Percentiles rank a stretch among this genome's conserved stretches.
Evolutionary conservation across 2,797 vertebrate species (phyloP).

Genomic region (Pseudochaenichthys georgianus): DNA sequence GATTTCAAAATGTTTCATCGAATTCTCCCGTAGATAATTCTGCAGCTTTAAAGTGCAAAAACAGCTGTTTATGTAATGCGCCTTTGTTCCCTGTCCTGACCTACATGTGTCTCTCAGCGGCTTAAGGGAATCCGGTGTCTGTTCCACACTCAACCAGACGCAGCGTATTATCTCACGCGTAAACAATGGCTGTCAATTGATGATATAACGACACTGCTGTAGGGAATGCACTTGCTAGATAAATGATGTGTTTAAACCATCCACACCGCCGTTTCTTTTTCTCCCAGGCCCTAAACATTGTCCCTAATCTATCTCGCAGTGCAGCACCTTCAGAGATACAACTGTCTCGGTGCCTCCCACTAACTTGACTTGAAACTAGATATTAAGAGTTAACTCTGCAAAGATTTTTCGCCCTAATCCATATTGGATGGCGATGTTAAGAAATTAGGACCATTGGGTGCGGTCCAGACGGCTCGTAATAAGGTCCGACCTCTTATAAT

Average conservation of each 20-base stretch:
- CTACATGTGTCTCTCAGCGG: constrained; percentile 25
- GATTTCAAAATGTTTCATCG: neutral
- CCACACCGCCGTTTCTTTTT: neutral
- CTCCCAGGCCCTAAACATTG: too few relatives aligned
- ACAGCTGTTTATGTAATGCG: constrained; percentile 8
- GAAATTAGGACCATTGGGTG: too few relatives aligned
- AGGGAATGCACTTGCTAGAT: constrained; percentile 2
- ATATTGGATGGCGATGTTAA: too few relatives aligned
- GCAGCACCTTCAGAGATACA: neutral
- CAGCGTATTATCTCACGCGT: constrained; percentile 45
- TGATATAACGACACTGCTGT: constrained; percentile 18
- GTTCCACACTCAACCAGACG: constrained; percentile 31
- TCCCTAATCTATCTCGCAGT: neutral
- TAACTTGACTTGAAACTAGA: neutral
- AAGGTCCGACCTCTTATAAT: too few relatives aligned
- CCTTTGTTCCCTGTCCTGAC: constrained; percentile 9
- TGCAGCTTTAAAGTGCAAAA: neutral
- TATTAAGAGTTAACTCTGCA: neutral
- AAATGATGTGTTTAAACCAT: neutral
- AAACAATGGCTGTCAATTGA: constrained; percentile 55
- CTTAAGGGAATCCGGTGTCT: constrained; percentile 30
- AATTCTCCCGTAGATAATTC: neutral
- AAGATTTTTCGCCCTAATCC: too few relatives aligned
- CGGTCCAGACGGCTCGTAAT: too few relatives aligned
- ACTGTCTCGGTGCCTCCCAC: neutral